Conservation (phyloP, 2,113 vertebrate genomes). For the Vulpes lagopus region DNA sequence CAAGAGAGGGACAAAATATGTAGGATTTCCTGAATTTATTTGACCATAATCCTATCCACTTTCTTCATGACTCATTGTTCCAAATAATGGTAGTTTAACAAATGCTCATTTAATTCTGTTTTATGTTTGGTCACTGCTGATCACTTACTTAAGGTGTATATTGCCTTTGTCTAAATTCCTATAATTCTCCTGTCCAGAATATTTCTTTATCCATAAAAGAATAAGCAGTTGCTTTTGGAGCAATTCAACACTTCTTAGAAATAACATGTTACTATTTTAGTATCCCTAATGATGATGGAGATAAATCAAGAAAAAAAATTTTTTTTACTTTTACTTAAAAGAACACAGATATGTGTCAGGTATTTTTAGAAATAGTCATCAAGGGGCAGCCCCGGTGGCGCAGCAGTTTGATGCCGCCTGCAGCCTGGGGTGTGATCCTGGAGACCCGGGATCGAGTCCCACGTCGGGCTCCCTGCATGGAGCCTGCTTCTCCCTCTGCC, state of each 20-base stretch:
- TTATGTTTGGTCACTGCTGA: conserved; percentile 5
- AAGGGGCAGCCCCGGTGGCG: background rate
- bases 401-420: too few species aligned
- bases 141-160: conserved; percentile 28
- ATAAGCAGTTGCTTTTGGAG: conserved; percentile 10
- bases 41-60: conserved; percentile 33
- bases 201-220: conserved; percentile 22
- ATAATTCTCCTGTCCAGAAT: background rate
- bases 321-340: conserved; percentile 51
- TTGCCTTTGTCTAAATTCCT: conserved; percentile 33
- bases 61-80: conserved; percentile 28
- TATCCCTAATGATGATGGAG: background rate
- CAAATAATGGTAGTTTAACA: conserved; percentile 15
- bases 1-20: background rate
- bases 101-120: conserved; percentile 42
- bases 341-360: background rate
- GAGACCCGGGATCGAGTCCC: too few species aligned
- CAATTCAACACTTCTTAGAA: conserved; percentile 12
- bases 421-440: too few species aligned
- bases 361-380: conserved; percentile 43
- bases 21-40: conserved; percentile 25
- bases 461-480: too few species aligned
- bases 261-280: conserved; percentile 28
- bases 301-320: conserved; percentile 24
- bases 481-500: too few species aligned